These are phyloP conservation scores for Oryzias dopingdopingensis DNA, from an alignment of 2,797 vertebrate genomes.

Conservation along the genomic window DNA sequence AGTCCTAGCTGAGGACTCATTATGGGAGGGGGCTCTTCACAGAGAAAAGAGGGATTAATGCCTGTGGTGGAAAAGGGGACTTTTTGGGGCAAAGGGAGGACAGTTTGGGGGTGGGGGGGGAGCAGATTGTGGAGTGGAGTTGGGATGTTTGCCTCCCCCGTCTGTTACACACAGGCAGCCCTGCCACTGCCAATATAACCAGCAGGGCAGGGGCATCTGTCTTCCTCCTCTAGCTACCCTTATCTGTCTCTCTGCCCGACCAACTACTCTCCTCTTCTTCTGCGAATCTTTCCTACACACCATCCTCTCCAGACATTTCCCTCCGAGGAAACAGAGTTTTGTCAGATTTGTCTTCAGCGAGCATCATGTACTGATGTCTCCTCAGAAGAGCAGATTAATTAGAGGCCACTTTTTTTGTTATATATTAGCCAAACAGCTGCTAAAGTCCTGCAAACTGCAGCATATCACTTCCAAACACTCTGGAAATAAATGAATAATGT, in stretches of 20 bases:
- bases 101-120: constrained; percentile 22
- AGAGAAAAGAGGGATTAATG: constrained; percentile 33
- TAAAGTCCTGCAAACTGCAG: too few relatives aligned
- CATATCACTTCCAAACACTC: too few relatives aligned
- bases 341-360: too few relatives aligned
- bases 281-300: constrained; percentile 8
- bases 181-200: constrained; percentile 73
- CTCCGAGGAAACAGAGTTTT: too few relatives aligned
- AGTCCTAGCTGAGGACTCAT: constrained; percentile 2
- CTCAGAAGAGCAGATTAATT: too few relatives aligned
- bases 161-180: constrained; percentile 68
- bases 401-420: too few relatives aligned
- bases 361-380: too few relatives aligned
- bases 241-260: constrained; percentile 43
- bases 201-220: constrained; percentile 78
- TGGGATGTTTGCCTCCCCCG: constrained; percentile 62
- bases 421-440: too few relatives aligned
- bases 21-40: not conserved
- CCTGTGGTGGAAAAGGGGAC: constrained; percentile 12
- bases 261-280: constrained; percentile 35
- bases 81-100: constrained; percentile 37
- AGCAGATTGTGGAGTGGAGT: constrained; percentile 59
- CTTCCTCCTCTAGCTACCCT: constrained; percentile 60
- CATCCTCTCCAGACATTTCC: too few relatives aligned
- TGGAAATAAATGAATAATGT: too few relatives aligned